These are phyloP conservation scores for Cheilosia urbana DNA, from an alignment of 2,888 invertebrate genomes.

Conservation along the genomic window DNA sequence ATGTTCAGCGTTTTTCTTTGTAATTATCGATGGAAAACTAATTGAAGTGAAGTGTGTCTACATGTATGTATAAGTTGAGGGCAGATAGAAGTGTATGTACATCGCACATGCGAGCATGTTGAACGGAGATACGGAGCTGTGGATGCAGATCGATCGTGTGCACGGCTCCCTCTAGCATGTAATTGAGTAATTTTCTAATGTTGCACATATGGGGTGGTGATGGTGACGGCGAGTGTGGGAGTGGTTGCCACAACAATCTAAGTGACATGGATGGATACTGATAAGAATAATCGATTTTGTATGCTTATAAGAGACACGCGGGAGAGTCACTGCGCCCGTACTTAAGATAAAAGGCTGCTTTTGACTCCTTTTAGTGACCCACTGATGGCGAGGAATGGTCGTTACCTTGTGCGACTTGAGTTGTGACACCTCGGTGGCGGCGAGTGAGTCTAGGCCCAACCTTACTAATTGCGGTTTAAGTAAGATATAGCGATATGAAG, in stretches of 20 bases:
- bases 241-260: conserved; percentile 51
- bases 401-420: neutral
- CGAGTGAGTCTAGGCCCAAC: no score
- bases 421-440: neutral
- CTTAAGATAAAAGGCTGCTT: conserved; percentile 18
- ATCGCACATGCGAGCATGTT: neutral
- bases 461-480: no score
- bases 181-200: conserved; percentile 70
- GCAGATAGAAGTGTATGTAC: neutral
- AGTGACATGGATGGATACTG: conserved; percentile 60
- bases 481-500: neutral
- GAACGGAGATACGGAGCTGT: conserved; percentile 4
- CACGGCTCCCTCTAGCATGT: conserved; percentile 58
- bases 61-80: conserved; percentile 23
- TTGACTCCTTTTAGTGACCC: conserved; percentile 66
- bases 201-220: conserved; percentile 39
- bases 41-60: conserved; percentile 59
- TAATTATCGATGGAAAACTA: conserved; percentile 73
- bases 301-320: conserved; percentile 22
- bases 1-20: conserved; percentile 45
- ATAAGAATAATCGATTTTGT: conserved; percentile 63
- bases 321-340: neutral
- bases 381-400: conserved; percentile 1
- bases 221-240: conserved; percentile 47
- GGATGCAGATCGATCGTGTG: conserved; percentile 41